Percentiles rank a stretch among this genome's conserved stretches.
These are phyloP conservation scores for Cossypha heuglini DNA, from an alignment of 2,797 vertebrate species.

Conservation along the genomic window DNA sequence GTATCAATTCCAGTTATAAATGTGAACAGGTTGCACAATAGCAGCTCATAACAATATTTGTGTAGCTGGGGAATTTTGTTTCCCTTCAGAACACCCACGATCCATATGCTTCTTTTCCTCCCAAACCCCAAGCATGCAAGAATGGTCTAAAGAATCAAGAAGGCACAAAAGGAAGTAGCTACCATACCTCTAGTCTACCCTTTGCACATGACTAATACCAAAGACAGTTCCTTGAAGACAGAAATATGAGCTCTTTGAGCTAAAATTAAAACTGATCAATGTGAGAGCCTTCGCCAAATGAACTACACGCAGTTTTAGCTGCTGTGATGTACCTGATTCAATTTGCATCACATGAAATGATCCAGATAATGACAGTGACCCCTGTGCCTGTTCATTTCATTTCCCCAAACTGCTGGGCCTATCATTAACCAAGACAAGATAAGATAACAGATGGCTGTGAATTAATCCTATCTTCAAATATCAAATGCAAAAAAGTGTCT, in stretches of 20 bases:
- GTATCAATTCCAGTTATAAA: not conserved
- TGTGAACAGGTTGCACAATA: not conserved
- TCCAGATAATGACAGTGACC: conserved; percentile 32
- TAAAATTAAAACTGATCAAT: not conserved
- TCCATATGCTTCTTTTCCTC: not conserved
- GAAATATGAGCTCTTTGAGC: not conserved
- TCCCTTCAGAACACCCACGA: not conserved
- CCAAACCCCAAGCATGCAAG: not conserved
- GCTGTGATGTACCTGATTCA: not conserved
- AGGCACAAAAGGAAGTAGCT: not conserved
- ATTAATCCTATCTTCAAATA: conserved; percentile 43
- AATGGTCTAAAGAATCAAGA: not conserved
- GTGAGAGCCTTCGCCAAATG: not conserved
- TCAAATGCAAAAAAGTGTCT: conserved; percentile 20
- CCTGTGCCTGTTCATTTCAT: not conserved
- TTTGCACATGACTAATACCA: not conserved
- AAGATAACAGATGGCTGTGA: conserved; percentile 35
- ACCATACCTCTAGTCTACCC: not conserved
- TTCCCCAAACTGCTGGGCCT: conserved; percentile 35
- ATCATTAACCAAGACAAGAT: conserved; percentile 13
- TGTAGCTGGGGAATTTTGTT: not conserved
- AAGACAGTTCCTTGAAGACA: not conserved
- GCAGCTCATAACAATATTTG: not conserved
- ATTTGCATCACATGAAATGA: conserved; percentile 38
- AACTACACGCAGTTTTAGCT: not conserved